A percentile compares a stretch with the other conserved stretches of the same genome.
Conservation (phyloP, 2,113 vertebrate genomes). For the Ginglymostoma cirratum region DNA sequence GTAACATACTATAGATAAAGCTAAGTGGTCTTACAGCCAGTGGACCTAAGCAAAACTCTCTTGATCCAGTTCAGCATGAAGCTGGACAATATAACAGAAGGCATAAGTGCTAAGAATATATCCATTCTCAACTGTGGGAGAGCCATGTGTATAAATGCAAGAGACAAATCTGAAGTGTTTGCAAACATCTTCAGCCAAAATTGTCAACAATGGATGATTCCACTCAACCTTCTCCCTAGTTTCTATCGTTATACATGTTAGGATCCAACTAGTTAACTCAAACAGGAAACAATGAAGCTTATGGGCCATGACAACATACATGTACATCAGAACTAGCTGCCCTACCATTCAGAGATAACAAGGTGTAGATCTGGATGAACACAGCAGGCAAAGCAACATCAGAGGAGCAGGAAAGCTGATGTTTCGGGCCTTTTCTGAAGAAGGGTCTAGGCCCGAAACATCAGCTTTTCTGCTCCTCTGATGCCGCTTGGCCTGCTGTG, state of each 20-base stretch:
- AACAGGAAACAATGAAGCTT: background rate
- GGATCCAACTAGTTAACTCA: background rate
- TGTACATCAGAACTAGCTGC: background rate
- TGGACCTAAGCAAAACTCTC: background rate
- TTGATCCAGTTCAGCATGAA: background rate
- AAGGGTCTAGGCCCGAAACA: too few relatives aligned
- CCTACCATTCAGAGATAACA: background rate
- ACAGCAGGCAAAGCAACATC: too few relatives aligned
- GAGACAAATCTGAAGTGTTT: background rate
- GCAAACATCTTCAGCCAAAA: background rate
- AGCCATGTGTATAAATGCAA: background rate
- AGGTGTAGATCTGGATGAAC: too few relatives aligned
- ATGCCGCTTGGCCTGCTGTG: too few relatives aligned
- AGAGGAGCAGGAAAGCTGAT: too few relatives aligned
- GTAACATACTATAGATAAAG: background rate
- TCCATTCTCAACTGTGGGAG: background rate
- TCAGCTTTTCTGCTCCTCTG: too few relatives aligned
- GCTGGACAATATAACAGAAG: conserved; percentile 6
- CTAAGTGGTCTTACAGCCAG: background rate
- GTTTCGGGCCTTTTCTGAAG: too few relatives aligned
- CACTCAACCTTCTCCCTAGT: background rate
- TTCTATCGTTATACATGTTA: background rate
- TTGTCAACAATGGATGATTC: background rate
- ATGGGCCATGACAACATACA: background rate
- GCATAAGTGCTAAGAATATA: background rate